Evolutionary conservation across 2,797 vertebrate genomes (phyloP).

Genomic region (Sorex maritimensis): DNA sequence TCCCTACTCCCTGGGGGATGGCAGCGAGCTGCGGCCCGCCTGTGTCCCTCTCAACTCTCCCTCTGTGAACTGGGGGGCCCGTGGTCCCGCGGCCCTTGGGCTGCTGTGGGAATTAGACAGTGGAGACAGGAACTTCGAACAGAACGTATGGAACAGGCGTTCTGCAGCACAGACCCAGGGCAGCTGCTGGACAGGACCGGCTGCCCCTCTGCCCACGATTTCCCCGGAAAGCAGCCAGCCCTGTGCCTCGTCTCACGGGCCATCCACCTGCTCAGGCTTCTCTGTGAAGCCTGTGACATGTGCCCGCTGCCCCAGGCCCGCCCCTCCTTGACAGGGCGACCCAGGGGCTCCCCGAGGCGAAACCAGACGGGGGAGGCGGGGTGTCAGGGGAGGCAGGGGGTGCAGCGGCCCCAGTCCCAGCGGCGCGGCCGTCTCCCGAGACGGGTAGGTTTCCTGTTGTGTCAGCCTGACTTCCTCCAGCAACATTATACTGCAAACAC

Average conservation of each 20-base stretch:
- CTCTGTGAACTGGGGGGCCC: background rate
- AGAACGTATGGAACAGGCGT: too few relatives aligned
- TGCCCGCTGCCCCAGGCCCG: background rate
- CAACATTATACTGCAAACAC: slow-evolving; percentile 86
- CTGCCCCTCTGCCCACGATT: background rate
- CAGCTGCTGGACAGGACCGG: background rate
- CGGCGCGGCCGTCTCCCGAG: background rate
- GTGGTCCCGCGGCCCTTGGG: background rate
- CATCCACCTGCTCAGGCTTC: background rate
- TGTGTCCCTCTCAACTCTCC: background rate
- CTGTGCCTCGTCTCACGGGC: too few relatives aligned
- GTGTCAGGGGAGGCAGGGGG: slow-evolving; percentile 49
- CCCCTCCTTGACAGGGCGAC: background rate
- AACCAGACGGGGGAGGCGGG: background rate
- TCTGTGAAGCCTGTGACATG: background rate
- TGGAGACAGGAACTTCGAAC: background rate
- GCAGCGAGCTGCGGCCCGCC: too few relatives aligned
- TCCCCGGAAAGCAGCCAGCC: background rate
- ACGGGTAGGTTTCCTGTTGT: slow-evolving; percentile 84
- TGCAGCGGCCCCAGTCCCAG: background rate
- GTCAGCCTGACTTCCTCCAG: slow-evolving; percentile 82
- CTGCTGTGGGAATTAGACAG: background rate
- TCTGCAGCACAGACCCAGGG: background rate
- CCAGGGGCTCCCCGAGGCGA: background rate
- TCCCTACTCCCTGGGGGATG: background rate